These are phyloP conservation scores for Dynastes hyllus DNA, from an alignment of 2,888 invertebrate species.

Conservation along the genomic window DNA sequence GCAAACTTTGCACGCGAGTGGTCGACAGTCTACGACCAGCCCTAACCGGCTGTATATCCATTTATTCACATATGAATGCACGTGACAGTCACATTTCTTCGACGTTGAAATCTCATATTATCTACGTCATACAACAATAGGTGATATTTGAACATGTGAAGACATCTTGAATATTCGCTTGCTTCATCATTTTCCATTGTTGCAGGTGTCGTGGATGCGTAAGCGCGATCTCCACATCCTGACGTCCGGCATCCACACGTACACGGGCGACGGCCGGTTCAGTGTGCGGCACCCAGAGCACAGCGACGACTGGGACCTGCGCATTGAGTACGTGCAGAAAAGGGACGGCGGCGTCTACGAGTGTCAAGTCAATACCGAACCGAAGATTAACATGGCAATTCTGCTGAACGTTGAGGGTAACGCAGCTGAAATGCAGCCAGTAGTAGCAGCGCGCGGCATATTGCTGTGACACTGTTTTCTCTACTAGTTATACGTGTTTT, in stretches of 20 bases:
- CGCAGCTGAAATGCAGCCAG: conserved; percentile 46
- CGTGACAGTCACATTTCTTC: too few species aligned
- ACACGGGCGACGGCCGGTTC: conserved; percentile 91
- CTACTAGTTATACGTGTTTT: conserved; percentile 41
- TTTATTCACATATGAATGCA: too few species aligned
- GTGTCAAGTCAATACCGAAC: conserved; percentile 93
- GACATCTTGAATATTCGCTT: too few species aligned
- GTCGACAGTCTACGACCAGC: too few species aligned
- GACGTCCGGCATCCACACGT: conserved; percentile 88
- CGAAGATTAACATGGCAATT: conserved; percentile 90
- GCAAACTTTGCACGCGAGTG: too few species aligned
- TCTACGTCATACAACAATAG: too few species aligned
- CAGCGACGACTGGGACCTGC: conserved; percentile 90
- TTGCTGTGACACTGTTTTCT: conserved; percentile 41
- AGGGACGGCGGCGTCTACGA: conserved; percentile 90
- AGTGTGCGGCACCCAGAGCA: conserved; percentile 88
- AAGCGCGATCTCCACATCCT: conserved; percentile 89
- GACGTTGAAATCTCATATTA: too few species aligned
- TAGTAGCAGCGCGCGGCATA: conserved; percentile 14
- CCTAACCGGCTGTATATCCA: too few species aligned
- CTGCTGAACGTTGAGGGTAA: conserved; percentile 86
- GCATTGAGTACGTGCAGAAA: conserved; percentile 88
- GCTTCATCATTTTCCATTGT: conserved; percentile 56
- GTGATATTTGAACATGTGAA: too few species aligned
- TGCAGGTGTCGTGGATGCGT: conserved; percentile 88